A percentile compares a stretch with the other conserved stretches of the same genome.
Conservation (phyloP, 2,888 invertebrate genomes). For the Baccha elongata region DNA sequence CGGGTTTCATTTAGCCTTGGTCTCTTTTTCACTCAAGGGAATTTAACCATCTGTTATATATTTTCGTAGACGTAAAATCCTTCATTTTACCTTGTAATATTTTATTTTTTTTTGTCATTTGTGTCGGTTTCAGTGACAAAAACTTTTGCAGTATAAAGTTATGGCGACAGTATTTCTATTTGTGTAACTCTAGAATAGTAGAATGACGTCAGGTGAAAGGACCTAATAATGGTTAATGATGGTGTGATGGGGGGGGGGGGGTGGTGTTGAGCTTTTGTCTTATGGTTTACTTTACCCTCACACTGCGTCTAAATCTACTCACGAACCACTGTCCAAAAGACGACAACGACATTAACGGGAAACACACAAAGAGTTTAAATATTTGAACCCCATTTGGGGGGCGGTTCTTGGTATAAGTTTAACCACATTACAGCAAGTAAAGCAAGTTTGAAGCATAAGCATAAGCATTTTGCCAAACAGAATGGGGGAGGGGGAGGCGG, state of each 20-base stretch:
- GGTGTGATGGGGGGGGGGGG: no score
- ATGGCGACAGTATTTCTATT: conserved; percentile 24
- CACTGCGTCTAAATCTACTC: not conserved
- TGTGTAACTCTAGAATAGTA: no score
- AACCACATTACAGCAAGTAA: conserved; percentile 57
- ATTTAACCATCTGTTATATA: conserved; percentile 64
- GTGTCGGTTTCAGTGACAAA: conserved; percentile 31
- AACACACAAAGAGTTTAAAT: conserved; percentile 71
- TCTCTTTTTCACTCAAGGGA: conserved; percentile 35
- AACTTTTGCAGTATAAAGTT: conserved; percentile 18
- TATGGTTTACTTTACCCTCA: conserved; percentile 15
- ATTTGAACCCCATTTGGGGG: conserved; percentile 64
- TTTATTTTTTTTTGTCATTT: conserved; percentile 15
- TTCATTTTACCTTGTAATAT: conserved; percentile 26
- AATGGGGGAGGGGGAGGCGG: not conserved
- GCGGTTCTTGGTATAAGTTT: conserved; percentile 47
- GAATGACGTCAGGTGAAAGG: conserved; percentile 55
- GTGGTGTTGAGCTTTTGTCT: conserved; percentile 18
- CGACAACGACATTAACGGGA: conserved; percentile 20
- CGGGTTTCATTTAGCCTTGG: conserved; percentile 20
- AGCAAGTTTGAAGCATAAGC: not conserved
- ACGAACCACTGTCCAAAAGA: conserved; percentile 26
- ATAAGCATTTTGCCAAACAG: no score
- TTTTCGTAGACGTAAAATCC: conserved; percentile 57
- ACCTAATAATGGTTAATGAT: conserved; percentile 13